Base-by-base conservation (phyloP, 2,797 vertebrate genomes). In the Gadopsis marmoratus region DNA sequence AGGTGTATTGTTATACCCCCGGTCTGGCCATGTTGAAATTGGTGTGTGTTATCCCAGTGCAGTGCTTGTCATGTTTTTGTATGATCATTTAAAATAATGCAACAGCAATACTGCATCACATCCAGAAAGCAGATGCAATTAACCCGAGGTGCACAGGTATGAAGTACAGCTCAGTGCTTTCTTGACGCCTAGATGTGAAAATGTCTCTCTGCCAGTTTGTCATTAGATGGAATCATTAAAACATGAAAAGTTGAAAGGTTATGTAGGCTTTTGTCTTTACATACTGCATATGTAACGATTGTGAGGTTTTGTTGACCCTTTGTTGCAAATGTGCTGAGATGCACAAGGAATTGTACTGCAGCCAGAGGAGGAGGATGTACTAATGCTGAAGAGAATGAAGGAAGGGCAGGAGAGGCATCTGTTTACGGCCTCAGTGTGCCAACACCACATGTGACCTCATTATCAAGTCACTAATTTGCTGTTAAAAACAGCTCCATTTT, bases 381-480 rank as follows among this genome's bases (percentile, higher is more conserved):
- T 77, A 72, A 87, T 71, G 84, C 86, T 82, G 82, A 72, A 29
- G 79, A 76, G 86, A 81, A 54, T 82, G 68, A 81, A 84, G 86
- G 56, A 55, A 86, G 79, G 64, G 83, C 82, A 76, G 84, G 78
- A 61, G 74, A 82, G 89, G 87, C 88, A 83, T 93, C 76, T 81
- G 59, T 91, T 92, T 91, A 87, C 89, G 90, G 89, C 92, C 90
- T 75, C 88, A 37, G 86, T 86, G 86, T 89, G 90, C 93, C 84
- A 69, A 71, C 81, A 82, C 88, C 90, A 87, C 89, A 84, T 86
- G 90, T 92, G 94, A 93, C 91, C 89, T 89, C 87, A 90, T 94
- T 93, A 94, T 93, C 92, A 93, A 92, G 93, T 93, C 92, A 91
- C 94, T 95, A 95, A 95, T 95, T 96, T 88, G 84, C 94, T 95